Evolutionary conservation across 2,888 invertebrate species (phyloP).

Genomic region (Diaphora mendica): DNA sequence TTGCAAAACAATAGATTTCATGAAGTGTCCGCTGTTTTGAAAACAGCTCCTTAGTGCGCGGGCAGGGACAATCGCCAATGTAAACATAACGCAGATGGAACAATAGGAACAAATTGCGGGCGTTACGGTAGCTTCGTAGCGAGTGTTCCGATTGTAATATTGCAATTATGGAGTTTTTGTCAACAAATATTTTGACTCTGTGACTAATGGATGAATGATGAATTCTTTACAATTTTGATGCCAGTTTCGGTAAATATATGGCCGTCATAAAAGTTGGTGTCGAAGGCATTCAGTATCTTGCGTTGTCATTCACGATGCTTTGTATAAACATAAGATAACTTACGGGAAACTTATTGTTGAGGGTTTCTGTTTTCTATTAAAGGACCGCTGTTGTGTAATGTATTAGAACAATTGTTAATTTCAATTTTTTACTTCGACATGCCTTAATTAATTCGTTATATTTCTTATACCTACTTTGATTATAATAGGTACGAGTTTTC

Average conservation of each 20-base stretch:
- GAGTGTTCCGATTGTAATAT: constrained; percentile 83
- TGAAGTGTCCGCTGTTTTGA: constrained; percentile 78
- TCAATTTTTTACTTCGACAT: constrained; percentile 25
- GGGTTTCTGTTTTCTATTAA: constrained; percentile 61
- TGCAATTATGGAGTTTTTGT: constrained; percentile 82
- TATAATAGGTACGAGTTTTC: constrained; percentile 27
- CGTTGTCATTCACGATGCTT: constrained; percentile 78
- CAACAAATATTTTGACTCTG: constrained; percentile 83
- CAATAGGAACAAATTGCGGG: constrained; percentile 85
- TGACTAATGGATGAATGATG: constrained; percentile 86
- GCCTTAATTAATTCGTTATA: constrained; percentile 31
- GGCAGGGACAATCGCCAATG: constrained; percentile 81
- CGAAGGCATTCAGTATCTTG: constrained; percentile 75
- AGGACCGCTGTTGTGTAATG: constrained; percentile 57
- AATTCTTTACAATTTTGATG: constrained; percentile 82
- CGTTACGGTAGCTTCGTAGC: constrained; percentile 86
- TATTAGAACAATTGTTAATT: constrained; percentile 37
- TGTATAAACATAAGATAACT: constrained; percentile 70
- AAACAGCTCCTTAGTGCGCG: constrained; percentile 80
- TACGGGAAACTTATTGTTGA: constrained; percentile 76
- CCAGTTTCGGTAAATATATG: constrained; percentile 81
- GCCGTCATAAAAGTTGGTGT: constrained; percentile 80
- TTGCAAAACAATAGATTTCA: constrained; percentile 72
- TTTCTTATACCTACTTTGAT: not conserved
- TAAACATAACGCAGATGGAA: constrained; percentile 81